Conservation (phyloP, 2,797 vertebrate species). For the Notamacropus eugenii region DNA sequence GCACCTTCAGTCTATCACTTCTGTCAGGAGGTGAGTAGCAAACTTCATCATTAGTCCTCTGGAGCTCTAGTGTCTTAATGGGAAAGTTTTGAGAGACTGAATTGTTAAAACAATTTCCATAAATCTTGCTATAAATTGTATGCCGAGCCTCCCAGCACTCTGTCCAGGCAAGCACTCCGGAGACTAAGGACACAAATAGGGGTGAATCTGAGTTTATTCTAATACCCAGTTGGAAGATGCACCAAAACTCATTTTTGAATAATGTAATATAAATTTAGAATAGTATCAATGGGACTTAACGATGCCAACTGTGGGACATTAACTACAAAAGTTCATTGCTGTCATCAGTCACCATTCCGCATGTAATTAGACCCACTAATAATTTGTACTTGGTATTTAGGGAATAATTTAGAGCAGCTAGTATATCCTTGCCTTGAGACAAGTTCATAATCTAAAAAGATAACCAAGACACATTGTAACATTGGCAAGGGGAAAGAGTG, state of each 20-base stretch:
- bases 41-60: neutral
- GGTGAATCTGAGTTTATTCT: neutral
- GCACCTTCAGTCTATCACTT: neutral
- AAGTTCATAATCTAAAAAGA: neutral
- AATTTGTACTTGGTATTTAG: neutral
- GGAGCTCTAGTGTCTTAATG: slow-evolving; percentile 1
- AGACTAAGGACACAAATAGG: neutral
- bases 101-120: neutral
- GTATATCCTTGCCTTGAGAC: neutral
- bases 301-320: slow-evolving; percentile 19
- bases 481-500: neutral
- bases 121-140: neutral
- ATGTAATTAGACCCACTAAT: slow-evolving; percentile 34
- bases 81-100: slow-evolving; percentile 33
- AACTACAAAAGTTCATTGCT: slow-evolving; percentile 26
- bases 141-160: neutral
- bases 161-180: neutral
- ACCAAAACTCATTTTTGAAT: slow-evolving; percentile 32
- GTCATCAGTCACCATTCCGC: slow-evolving; percentile 3
- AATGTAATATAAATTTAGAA: slow-evolving; percentile 38
- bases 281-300: slow-evolving; percentile 6
- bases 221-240: neutral
- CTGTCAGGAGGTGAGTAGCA: neutral
- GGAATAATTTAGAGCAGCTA: slow-evolving; percentile 13
- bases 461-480: neutral